Evolutionary conservation across 2,888 invertebrate genomes (phyloP), one percentile per base, ranked within the genome.

Genomic region (Spodoptera picta): DNA sequence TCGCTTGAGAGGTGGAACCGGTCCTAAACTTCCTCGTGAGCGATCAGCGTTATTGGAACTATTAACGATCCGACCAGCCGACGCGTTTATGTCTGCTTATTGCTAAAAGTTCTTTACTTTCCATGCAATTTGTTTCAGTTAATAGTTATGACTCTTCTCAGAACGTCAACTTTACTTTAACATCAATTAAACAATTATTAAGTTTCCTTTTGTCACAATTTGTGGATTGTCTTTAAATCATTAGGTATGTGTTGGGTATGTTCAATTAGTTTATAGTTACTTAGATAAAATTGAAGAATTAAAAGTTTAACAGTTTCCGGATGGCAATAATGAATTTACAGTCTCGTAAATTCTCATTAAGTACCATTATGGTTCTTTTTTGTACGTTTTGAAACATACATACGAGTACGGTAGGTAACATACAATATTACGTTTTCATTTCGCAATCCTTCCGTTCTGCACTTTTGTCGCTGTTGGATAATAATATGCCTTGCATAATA

Each of bases 1-100:
- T 80, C 85, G 85, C 77, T 79, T 71, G 79, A 79, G 81, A 77
- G 77, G 75, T 74, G 80, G 78, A 90, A 92, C 92, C 91, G 92
- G 92, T 92, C 85, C 78, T 77, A 60, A 66, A 88, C 89, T 92
- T 92, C 91, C 91, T 92, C 83, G 87, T 89, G 86, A 86, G 80
- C 83, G 85, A 88, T 89, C 87, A 80, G 86, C 86, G 84, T 87
- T 90, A 89, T 90, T 89, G 88, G 86, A 87, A 87, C 87, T 87
- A 87, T 86, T 86, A 86, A 83, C 80, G 79, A 80, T 68, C 70
- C 73, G 69, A 74, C 67, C 70, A 70, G 75, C 72, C 80, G 63
- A 79, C 79, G 76, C 78, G 74, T 74, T 65, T 66, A 73, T 65
- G 59, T 75, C 75, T 77, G 64, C 58, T 69, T 73, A 64, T 73